These are phyloP conservation scores for Gymnocypris eckloni DNA, from an alignment of 2,797 vertebrate genomes.

Conservation along the genomic window DNA sequence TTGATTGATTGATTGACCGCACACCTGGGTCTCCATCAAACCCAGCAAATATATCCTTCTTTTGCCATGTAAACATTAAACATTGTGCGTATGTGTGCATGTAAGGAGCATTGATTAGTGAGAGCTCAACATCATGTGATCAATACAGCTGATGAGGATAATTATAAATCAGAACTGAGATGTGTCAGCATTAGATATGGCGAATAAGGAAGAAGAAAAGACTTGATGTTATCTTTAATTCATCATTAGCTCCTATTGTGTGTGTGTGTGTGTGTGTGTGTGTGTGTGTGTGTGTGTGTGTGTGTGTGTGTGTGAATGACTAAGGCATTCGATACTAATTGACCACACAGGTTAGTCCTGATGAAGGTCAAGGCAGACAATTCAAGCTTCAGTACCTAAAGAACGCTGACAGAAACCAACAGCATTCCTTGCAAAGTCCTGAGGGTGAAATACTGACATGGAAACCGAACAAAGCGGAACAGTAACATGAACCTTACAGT, in stretches of 20 bases:
- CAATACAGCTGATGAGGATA: slow-evolving; percentile 49
- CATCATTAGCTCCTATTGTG: slow-evolving; percentile 16
- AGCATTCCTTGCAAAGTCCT: slow-evolving; percentile 8
- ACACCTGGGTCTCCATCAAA: slow-evolving; percentile 69
- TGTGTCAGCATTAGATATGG: slow-evolving; percentile 14
- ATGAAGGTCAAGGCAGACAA: slow-evolving; percentile 30
- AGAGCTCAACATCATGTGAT: slow-evolving; percentile 80
- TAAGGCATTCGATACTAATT: background rate
- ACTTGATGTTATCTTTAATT: slow-evolving; percentile 34
- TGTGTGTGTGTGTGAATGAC: background rate
- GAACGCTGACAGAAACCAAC: slow-evolving; percentile 22
- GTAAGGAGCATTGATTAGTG: slow-evolving; percentile 14
- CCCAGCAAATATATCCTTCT: slow-evolving; percentile 69
- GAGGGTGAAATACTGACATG: slow-evolving; percentile 1
- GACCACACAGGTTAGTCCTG: slow-evolving; percentile 18
- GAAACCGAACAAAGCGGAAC: slow-evolving; percentile 9
- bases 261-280: background rate
- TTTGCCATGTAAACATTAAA: slow-evolving; percentile 68
- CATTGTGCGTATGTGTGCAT: slow-evolving; percentile 66
- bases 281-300: background rate
- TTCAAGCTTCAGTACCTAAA: background rate
- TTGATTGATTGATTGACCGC: slow-evolving; percentile 51
- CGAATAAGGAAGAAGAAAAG: slow-evolving; percentile 11
- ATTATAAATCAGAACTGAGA: slow-evolving; percentile 19
- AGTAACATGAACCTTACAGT: slow-evolving; percentile 3